Evolutionary conservation across 1,140 invertebrate species (phyloP).

Genomic region (Mercenaria mercenaria): DNA sequence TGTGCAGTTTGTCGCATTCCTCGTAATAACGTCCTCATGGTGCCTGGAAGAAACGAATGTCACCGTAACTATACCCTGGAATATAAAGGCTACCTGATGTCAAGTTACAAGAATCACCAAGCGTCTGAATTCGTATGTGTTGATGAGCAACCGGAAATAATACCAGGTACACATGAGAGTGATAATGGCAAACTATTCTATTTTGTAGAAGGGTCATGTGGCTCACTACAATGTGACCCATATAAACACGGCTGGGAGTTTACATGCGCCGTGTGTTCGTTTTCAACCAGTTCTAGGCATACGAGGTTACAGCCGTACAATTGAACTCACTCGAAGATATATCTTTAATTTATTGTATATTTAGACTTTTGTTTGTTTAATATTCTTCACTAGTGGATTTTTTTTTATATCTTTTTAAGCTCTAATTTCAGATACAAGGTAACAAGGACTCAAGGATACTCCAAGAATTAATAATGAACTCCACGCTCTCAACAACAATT

Average conservation of each 20-base stretch:
- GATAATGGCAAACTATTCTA: conserved; percentile 69
- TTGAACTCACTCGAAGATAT: no score
- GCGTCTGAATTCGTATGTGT: conserved; percentile 67
- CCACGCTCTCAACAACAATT: no score
- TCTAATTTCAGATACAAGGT: no score
- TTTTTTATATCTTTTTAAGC: no score
- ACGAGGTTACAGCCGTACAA: neutral
- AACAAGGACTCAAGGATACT: no score
- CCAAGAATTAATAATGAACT: no score
- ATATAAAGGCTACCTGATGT: conserved; percentile 69
- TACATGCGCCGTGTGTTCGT: conserved; percentile 72
- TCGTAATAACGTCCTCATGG: conserved; percentile 57
- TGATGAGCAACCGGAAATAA: conserved; percentile 60
- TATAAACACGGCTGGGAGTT: conserved; percentile 64
- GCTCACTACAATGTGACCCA: conserved; percentile 66
- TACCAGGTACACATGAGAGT: neutral
- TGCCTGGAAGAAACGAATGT: conserved; percentile 83
- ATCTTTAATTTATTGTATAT: no score
- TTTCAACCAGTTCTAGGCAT: neutral
- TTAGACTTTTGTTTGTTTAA: no score
- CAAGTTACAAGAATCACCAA: conserved; percentile 4
- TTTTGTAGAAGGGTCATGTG: conserved; percentile 50
- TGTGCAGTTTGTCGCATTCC: conserved; percentile 67
- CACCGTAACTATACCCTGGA: conserved; percentile 83
- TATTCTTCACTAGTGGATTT: no score